Evolutionary conservation across 2,797 vertebrate species (phyloP), one percentile per base, ranked within the genome.

Genomic region (Hipposideros larvatus): DNA sequence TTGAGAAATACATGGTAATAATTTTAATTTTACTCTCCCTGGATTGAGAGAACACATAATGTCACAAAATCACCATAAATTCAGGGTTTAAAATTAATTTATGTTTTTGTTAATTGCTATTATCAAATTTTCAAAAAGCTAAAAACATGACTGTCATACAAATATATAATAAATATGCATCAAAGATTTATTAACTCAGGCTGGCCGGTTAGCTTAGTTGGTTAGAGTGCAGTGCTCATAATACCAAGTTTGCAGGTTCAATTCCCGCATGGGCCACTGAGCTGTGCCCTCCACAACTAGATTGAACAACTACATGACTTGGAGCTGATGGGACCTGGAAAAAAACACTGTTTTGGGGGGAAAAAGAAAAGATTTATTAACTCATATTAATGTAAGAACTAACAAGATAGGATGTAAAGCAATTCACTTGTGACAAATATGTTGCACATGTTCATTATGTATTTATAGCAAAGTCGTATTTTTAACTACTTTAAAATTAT

Each of bases 91-190:
- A 78, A 61, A 74, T 87, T 87, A 46, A 43, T 61, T 93, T 87
- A 65, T 5, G 26, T 31, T 48, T 90, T 66, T 86, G 10, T 65
- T 87, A 55, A 65, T 94, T 85, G 46, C 19, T 82, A 66, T 59
- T 63, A 74, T 55, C 24, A 86, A 85, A 89, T 70, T 89, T 92
- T 71, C 8, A 74, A 92, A 94, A 96, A 48, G 10, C 43, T 51
- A 86, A 87, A 87, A 93, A 37, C 16, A 71, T 85, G 46, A 85
- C 34, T 82, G 24, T 66, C 28, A 34, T 68, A 63, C 41, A 63
- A 78, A 66, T 68, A 37, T 21, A 48, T 75, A 71, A 84, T 37
- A 3, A 85, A 22, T 15, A 28, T 43, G 34, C 34, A 63, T 61
- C 31, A 55, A 86, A 86, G 4, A 53, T 87, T 65, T 77, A 53